Base-by-base conservation (phyloP, 1,140 invertebrate genomes). In the Sinella curviseta region DNA sequence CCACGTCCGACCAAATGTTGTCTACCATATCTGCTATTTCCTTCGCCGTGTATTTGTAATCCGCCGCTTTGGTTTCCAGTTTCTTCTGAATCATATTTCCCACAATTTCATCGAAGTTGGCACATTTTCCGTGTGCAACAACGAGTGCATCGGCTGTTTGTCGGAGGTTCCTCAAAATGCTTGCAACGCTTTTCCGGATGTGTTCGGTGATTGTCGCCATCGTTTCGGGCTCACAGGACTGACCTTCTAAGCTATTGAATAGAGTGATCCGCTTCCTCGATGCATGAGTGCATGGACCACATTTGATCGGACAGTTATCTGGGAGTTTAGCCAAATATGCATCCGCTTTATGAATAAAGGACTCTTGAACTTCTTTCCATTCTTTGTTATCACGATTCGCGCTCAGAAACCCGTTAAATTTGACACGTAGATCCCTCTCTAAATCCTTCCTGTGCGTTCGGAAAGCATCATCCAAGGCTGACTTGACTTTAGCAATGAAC, bases 401-500 rank as follows among this genome's bases (percentile, higher is more conserved):
- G 60, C 8, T 8, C 31, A 20, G 14, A 8, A 74, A 74, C 16
- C 31, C 12, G 26, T 30, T 33, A 24, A 74, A 33, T 31, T 34
- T 14, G 31, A 16, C 24, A 16, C 20, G 33, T 14, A 74, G 16
- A n/a, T 26, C 20, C 17, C 8, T 35, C 34, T 74, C 31, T 8
- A 33, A 35, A 14, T 30, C 20, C 17, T 74, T 30, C 4, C 28
- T 3, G 31, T 74, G 73, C 4, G 8, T 33, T 3, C 33, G 33
- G 31, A 74, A 74, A 4, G 73, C 31, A 20, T 35, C 33, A 14
- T 74, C 73, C 3, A 35, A 8, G 14, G 31, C 33, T 48, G 60
- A 26, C n/a, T 78, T 70, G 0, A 78, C 60, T 48, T 73, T 35
- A 0, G 77, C 31, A 24, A 78, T 78, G 31, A 20, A 34, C 12